phyloP scores from a whole-genome alignment of 1,140 invertebrate species.

The Calycopis cecrops region DNA sequence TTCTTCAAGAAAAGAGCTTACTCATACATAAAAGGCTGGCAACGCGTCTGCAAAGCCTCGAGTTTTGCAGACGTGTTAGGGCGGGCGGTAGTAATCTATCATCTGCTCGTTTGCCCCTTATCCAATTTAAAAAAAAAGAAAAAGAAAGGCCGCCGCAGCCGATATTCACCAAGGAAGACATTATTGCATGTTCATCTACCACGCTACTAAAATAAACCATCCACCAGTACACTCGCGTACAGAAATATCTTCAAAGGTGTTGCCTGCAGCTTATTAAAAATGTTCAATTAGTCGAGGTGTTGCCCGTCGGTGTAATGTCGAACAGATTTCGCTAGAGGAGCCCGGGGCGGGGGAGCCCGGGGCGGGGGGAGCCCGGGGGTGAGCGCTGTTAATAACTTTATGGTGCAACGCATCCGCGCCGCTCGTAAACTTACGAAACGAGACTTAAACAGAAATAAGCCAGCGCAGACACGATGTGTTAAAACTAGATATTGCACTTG shows the following conservation, averaged over 20 bases:
- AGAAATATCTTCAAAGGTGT: not conserved
- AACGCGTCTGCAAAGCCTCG: too few species aligned
- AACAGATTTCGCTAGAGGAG: slow-evolving; percentile 28
- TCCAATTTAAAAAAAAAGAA: too few species aligned
- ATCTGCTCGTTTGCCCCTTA: too few species aligned
- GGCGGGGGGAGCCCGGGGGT: slow-evolving; percentile 28
- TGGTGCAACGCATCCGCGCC: slow-evolving; percentile 47
- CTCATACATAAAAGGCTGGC: too few species aligned
- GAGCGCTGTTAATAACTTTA: slow-evolving; percentile 52
- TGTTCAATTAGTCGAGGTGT: slow-evolving; percentile 20
- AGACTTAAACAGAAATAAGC: slow-evolving; percentile 61
- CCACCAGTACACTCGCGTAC: too few species aligned
- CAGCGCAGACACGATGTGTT: not conserved
- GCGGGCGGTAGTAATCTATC: too few species aligned
- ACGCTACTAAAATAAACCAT: too few species aligned
- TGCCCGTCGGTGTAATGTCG: slow-evolving; percentile 19
- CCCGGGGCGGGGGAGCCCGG: slow-evolving; percentile 38
- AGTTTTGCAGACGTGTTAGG: too few species aligned
- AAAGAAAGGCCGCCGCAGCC: too few species aligned
- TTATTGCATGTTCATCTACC: too few species aligned
- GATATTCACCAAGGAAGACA: too few species aligned
- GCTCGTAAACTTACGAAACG: slow-evolving; percentile 67
- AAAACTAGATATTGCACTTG: not conserved
- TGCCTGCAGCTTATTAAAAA: not conserved
- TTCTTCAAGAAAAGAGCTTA: too few species aligned